Base-by-base conservation (phyloP, 2,113 vertebrate genomes). In the Sprattus sprattus region DNA sequence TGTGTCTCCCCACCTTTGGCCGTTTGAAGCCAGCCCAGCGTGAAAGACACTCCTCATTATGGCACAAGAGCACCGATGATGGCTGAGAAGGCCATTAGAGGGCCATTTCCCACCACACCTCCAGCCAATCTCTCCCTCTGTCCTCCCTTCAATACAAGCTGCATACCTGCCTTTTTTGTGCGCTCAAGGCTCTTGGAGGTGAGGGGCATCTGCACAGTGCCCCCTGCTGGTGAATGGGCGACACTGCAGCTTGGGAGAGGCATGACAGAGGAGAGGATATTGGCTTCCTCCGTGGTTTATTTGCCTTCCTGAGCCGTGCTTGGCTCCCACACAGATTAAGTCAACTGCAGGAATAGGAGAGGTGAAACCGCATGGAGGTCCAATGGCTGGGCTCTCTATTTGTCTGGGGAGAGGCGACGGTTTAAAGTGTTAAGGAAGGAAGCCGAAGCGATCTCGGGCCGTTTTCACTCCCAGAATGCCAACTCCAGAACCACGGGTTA, bases 221-320 rank as follows among this genome's bases (percentile, higher is more conserved):
- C 89, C 88, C 89, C 88, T 88, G 81, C 85, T 87, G 87, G 86
- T 83, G 1, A 7, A n/a, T 6, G 6, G 82, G 47, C 86, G 81
- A 88, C 90, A 47, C 52, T 81, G 87, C 90, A 90, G 71, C 87
- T 45, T 39, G 82, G 54, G 49, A 71, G 25, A 28, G 25, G 60
- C 22, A 67, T 87, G 71, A 82, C 81, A 85, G 84, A 78, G 83
- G 87, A 85, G 85, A 84, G 89, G 89, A 93, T 91, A 91, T 91
- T 89, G 86, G 83, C 92, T 91, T 92, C 88, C 89, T 91, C 85
- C 88, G 87, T 84, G 89, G 89, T 89, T 84, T 91, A 54, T 91
- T 90, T 88, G 88, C 89, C 87, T 92, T 93, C 89, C 93, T 89
- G 90, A 87, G 91, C 89, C 90, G 90, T 88, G 91, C 86, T 91